These are phyloP conservation scores for Zoanthus sociatus DNA, from an alignment of 92 coral and sea anemone genomes.

Conservation along the genomic window DNA sequence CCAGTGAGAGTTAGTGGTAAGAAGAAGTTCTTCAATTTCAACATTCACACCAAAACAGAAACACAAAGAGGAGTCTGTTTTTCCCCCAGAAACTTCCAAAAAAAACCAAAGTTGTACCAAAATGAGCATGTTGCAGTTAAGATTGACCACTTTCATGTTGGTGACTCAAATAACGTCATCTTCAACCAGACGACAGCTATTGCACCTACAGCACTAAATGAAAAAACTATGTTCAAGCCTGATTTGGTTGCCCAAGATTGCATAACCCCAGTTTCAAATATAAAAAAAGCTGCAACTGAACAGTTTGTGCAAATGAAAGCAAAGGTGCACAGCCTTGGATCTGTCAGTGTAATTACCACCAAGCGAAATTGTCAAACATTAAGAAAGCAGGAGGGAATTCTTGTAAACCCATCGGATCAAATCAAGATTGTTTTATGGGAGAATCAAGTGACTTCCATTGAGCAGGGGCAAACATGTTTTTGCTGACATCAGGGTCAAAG, in stretches of 20 bases:
- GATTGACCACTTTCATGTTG: background rate
- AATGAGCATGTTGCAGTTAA: constrained; percentile 17
- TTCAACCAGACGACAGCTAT: constrained; percentile 3
- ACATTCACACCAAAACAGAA: constrained; percentile 20
- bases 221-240: too few species aligned
- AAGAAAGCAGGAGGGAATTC: constrained; percentile 12
- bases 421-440: background rate
- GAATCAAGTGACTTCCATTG: background rate
- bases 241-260: constrained; percentile 14
- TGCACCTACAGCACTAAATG: constrained; percentile 6
- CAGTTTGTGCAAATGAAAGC: background rate
- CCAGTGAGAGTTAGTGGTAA: too few species aligned
- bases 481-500: background rate
- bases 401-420: constrained; percentile 12
- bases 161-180: constrained; percentile 16
- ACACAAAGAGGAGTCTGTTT: constrained; percentile 3
- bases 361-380: background rate
- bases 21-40: too few species aligned
- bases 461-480: background rate
- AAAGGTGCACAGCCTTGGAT: constrained; percentile 9
- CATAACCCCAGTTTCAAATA: constrained; percentile 15
- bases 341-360: constrained; percentile 12
- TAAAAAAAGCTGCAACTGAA: background rate
- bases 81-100: constrained; percentile 1
- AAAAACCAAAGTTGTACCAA: background rate